Evolutionary conservation across 2,888 invertebrate species (phyloP), one percentile per base, ranked within the genome.

Genomic region (Apantesis nais): DNA sequence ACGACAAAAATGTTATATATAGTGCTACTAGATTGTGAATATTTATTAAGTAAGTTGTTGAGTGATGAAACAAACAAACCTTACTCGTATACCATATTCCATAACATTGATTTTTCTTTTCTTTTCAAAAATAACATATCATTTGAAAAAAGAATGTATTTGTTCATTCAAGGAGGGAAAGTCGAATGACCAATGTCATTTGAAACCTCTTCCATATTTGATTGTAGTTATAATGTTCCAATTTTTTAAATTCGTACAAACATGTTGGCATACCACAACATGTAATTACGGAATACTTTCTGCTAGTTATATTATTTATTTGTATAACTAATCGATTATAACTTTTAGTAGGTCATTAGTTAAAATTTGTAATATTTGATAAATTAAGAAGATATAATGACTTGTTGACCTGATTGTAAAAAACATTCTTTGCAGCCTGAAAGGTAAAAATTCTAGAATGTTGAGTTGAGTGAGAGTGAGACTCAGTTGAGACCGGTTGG

Each of bases 251-350:
- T 44, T 58, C 58, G 12, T 29, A 9, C 31, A 39, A 64, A 62
- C 58, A 52, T 25, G 55, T 12, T 7, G 52, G 63, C 66, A 64
- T 52, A 61, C 34, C 52, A 9, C 34, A 62, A 55, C 62, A 63
- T 71, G 72, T 72, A 78, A 78, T 80, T 79, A 79, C 55, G 29
- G 22, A 76, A 76, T 78, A 73, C 31, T 66, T 78, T 48, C 52
- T 63, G 68, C 76, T 74, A 71, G 72, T 71, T 31, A 11, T 16
- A 71, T 67, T 74, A 67, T 67, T 14, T 75, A 71, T 71, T 72
- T 62, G 16, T 22, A 70, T 69, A 14, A 61, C 60, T 60, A 70
- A 78, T 79, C 63, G 71, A 78, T 79, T 71, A 44, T 19, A 68
- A 70, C 22, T 55, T 73, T 78, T 70, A 79, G 62, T 77, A 66